A percentile compares a stretch with the other conserved stretches of the same genome.
Conservation (phyloP, 2,113 vertebrate genomes). For the Strix uralensis region DNA sequence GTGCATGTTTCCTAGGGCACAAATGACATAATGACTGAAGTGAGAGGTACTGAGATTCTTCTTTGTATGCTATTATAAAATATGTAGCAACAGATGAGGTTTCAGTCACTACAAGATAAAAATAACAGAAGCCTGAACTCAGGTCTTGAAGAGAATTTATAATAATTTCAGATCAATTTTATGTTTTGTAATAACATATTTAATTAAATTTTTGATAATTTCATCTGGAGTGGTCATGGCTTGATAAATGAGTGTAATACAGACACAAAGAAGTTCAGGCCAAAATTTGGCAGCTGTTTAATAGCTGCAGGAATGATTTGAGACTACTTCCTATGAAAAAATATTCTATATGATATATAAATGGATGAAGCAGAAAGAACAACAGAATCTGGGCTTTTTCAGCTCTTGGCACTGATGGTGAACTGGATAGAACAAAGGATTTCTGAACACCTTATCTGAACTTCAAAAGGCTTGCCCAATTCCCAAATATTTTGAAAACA, state of each 20-base stretch:
- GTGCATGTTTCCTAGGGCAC: neutral
- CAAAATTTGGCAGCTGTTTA: neutral
- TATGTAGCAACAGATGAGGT: neutral
- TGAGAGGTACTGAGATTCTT: neutral
- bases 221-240: neutral
- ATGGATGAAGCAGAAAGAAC: neutral
- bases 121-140: neutral
- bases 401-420: neutral
- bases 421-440: neutral
- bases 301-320: neutral
- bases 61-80: neutral
- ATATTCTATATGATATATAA: neutral
- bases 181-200: neutral
- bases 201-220: neutral
- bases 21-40: neutral
- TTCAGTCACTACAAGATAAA: neutral
- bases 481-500: neutral
- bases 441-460: neutral
- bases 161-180: neutral
- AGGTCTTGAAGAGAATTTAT: neutral
- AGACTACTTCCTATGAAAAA: neutral
- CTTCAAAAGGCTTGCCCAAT: neutral
- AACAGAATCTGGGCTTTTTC: neutral
- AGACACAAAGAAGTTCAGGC: neutral
- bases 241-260: neutral